Evolutionary conservation across 2,797 vertebrate species (phyloP), one percentile per base, ranked within the genome.

Genomic region (Neoniphon sammara): DNA sequence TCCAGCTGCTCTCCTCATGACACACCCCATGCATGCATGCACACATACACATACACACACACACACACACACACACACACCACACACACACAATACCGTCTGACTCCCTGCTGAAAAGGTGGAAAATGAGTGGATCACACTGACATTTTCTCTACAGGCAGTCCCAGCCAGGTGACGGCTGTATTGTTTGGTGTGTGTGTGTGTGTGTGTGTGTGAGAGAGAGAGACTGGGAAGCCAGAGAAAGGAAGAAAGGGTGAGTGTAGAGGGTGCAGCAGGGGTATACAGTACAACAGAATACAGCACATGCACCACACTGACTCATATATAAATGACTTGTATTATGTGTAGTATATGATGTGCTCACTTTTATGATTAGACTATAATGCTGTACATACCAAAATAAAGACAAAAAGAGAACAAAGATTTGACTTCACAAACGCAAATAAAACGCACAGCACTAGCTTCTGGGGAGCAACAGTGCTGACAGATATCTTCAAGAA

Each of bases 1-100:
- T 87, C 77, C 81, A 86, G 87, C 91, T 90, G 87, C 49, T 78
- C 31, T 82, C 69, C 81, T 84, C 80, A 69, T 89, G 82, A 78
- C 5, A 17, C 36, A 17, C 54, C 10, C 67, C 74, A 80, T 61
- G 70, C 72, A 69, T 89, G 78, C 83, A 75, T 77, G 80, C 79
- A 66, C 77, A 42, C 61, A 61, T 64, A 65, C 27, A 54, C 65
- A 65, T 5, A 61, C 75, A 70, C 72, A 69, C 44, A 14, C 46
- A 60, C 15, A 15, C 47, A 30, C 63, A 52, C 27, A 71, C 54
- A 53, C 53, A 69, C 58, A 71, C 61, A 15, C 12, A 31, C 55
- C 57, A 60, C 62, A 77, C 55, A 73, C 47, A 64, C 58, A 65
- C 50, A 54, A 70, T 58, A 31, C 50, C 36, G 44, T 3, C 47